A percentile compares a stretch with the other conserved stretches of the same genome.
These are phyloP conservation scores for Petromus typicus DNA, from an alignment of 2,113 vertebrate species.

Conservation along the genomic window DNA sequence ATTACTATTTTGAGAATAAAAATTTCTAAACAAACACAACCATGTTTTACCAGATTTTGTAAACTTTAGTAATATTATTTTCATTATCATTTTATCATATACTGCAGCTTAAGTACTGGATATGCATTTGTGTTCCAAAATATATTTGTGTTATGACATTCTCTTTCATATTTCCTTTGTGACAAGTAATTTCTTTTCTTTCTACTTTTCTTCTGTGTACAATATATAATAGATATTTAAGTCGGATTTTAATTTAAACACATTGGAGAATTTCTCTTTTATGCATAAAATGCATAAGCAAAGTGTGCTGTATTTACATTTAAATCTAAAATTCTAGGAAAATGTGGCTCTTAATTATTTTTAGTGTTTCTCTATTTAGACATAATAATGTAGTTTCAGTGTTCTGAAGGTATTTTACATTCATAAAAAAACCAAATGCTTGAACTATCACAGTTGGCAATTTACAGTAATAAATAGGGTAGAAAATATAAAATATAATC, in stretches of 20 bases:
- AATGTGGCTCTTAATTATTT: neutral
- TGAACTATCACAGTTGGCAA: neutral
- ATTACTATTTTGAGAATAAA: neutral
- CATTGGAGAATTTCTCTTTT: neutral
- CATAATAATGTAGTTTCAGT: neutral
- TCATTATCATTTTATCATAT: neutral
- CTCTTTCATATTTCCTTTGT: neutral
- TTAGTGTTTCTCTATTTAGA: neutral
- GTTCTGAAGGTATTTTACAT: neutral
- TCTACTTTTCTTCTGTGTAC: neutral
- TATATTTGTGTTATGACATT: neutral
- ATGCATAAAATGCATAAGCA: neutral
- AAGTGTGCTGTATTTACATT: neutral
- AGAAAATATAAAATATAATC: neutral
- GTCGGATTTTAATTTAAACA: neutral
- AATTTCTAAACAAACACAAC: neutral
- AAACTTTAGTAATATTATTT: neutral
- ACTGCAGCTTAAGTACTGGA: neutral
- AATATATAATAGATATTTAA: neutral
- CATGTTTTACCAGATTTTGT: neutral
- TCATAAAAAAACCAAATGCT: neutral
- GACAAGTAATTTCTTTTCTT: neutral
- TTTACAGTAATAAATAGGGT: neutral
- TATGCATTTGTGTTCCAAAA: neutral
- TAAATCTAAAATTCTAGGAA: neutral